Evolutionary conservation across 2,888 invertebrate species (phyloP).

Genomic region (Omphaloscelis lunosa): DNA sequence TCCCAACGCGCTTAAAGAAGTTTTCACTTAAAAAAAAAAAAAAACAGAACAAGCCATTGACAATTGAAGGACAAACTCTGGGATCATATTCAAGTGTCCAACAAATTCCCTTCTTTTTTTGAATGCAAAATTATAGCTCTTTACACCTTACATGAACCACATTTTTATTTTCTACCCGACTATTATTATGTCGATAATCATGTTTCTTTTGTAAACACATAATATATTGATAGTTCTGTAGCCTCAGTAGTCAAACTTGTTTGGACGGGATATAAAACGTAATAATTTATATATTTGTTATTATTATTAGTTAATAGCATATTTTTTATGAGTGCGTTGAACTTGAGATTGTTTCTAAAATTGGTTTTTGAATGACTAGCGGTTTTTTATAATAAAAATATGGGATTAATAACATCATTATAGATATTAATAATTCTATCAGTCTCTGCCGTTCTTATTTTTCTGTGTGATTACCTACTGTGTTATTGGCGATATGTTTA

Average conservation of each 20-base stretch:
- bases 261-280: slow-evolving; percentile 26
- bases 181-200: slow-evolving; percentile 11
- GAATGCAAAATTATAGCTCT: neutral
- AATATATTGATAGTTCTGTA: slow-evolving; percentile 44
- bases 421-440: too few species aligned
- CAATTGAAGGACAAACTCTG: neutral
- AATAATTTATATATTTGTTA: slow-evolving; percentile 19
- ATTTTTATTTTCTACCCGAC: slow-evolving; percentile 13
- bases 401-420: neutral
- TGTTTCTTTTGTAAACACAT: slow-evolving; percentile 25
- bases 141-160: neutral
- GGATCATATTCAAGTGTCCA: neutral
- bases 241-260: slow-evolving; percentile 50
- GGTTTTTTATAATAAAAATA: slow-evolving; percentile 3
- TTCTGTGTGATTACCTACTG: too few species aligned
- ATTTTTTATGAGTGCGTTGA: slow-evolving; percentile 48
- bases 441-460: too few species aligned
- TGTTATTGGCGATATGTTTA: too few species aligned
- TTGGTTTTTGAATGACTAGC: slow-evolving; percentile 30
- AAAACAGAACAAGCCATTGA: too few species aligned
- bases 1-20: too few species aligned
- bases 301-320: slow-evolving; percentile 37
- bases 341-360: slow-evolving; percentile 39
- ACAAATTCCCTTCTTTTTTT: neutral
- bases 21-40: too few species aligned